Evolutionary conservation across 23 tunicate genomes (phyloP).

Genomic region (Corella eumyota): DNA sequence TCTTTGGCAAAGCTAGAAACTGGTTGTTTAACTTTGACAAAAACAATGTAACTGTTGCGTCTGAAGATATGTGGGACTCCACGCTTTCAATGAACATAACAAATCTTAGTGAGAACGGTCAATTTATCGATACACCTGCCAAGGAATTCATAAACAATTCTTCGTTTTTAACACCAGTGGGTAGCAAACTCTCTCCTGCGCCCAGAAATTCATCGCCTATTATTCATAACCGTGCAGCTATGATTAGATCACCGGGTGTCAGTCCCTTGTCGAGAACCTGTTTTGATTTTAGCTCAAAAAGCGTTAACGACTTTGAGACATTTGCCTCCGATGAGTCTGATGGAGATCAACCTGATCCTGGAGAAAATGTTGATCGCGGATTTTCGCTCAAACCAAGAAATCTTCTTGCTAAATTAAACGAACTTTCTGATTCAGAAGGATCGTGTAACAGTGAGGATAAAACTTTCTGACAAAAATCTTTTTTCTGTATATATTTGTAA

Average conservation of each 20-base stretch:
- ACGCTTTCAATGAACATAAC: too few species aligned
- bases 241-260: conserved; percentile 25
- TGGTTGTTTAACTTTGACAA: too few species aligned
- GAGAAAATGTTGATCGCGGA: conserved; percentile 5
- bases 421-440: conserved; percentile 53
- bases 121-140: too few species aligned
- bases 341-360: conserved; percentile 8
- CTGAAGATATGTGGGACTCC: too few species aligned
- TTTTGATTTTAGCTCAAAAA: conserved; percentile 9
- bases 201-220: conserved; percentile 74
- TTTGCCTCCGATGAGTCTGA: conserved; percentile 34
- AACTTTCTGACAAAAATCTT: too few species aligned
- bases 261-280: too few species aligned
- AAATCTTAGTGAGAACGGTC: too few species aligned
- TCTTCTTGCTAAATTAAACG: conserved; percentile 50
- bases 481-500: too few species aligned
- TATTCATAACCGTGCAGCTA: not conserved
- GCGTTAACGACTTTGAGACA: conserved; percentile 33
- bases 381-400: conserved; percentile 48
- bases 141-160: too few species aligned
- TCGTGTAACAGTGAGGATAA: too few species aligned
- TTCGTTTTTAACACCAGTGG: conserved; percentile 38
- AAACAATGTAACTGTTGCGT: too few species aligned
- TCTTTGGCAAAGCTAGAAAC: too few species aligned
- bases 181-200: conserved; percentile 17